Base-by-base conservation (phyloP, 2,888 invertebrate species). In the Achlya flavicornis region DNA sequence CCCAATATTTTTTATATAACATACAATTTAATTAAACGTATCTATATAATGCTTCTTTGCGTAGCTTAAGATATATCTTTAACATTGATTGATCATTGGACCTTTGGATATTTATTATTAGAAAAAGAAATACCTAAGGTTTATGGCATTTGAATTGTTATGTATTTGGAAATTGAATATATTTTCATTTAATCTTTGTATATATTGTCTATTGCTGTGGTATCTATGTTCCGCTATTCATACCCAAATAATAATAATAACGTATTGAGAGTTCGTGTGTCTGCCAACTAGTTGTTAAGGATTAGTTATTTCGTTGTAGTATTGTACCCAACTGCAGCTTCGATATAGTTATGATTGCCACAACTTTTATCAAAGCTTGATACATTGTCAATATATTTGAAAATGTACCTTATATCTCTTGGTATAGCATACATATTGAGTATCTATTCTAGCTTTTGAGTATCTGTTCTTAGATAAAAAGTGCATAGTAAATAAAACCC, bases 311-410 rank as follows among this genome's bases (percentile, higher is more conserved):
- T 81, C 72, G 70, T 76, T 82, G 69, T 79, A 77, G 76, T 73
- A 70, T 67, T 69, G 68, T 66, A 76, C 77, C 79, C 83, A 73
- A 80, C 89, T 86, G 88, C 88, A 88, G 87, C 87, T 86, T 83
- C 83, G 81, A 77, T 68, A 66, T 69, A 66, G 70, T 63, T 63
- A 66, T 67, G 62, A 26, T 67, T 72, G 64, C 61, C 12, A 14
- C 57, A 57, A 35, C 19, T 58, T 58, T 53, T 19, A n/a, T 19
- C 53, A 16, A 19, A 53, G 53, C 10, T 19, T 53, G 16, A 10
- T 19, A 53, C 53, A 19, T 19, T 53, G 53, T 3, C 19, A 10
- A 0, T 19, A 19, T 19, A 53, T 46, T 46, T n/a, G 46, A 53
- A 53, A 53, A 53, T 53, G 10, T 10, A 16, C 6, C 53, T 19